Evolutionary conservation across 2,888 invertebrate genomes (phyloP).

Genomic region (Caradrina kadenii): DNA sequence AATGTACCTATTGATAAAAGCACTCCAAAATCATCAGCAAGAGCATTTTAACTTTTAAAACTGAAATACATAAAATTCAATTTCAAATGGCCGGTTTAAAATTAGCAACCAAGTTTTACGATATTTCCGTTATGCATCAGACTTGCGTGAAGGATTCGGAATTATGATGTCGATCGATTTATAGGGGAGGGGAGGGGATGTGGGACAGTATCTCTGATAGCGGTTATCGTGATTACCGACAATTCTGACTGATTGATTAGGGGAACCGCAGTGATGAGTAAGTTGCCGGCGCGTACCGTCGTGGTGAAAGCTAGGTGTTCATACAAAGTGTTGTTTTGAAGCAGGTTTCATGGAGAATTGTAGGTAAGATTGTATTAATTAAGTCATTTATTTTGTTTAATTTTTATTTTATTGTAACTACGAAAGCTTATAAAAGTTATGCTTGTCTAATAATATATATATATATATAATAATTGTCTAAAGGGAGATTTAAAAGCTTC

Average conservation of each 20-base stretch:
- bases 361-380: background rate
- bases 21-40: background rate
- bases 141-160: conserved; percentile 72
- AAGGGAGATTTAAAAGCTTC: background rate
- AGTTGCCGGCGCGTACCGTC: conserved; percentile 25
- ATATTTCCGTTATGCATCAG: conserved; percentile 64
- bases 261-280: conserved; percentile 42
- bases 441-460: too few relatives aligned
- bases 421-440: too few relatives aligned
- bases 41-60: background rate
- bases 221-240: conserved; percentile 73
- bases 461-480: too few relatives aligned
- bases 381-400: too few relatives aligned
- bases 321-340: background rate
- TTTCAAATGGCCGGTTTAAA: conserved; percentile 10
- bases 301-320: background rate
- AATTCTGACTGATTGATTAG: conserved; percentile 58
- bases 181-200: background rate
- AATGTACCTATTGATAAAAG: background rate
- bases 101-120: conserved; percentile 68
- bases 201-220: conserved; percentile 66
- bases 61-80: conserved; percentile 20
- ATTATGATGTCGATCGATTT: conserved; percentile 67
- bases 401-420: too few relatives aligned
- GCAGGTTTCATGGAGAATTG: background rate